Evolutionary conservation across 2,797 vertebrate species (phyloP), one percentile per base, ranked within the genome.

Genomic region (Xenentodon cancila): DNA sequence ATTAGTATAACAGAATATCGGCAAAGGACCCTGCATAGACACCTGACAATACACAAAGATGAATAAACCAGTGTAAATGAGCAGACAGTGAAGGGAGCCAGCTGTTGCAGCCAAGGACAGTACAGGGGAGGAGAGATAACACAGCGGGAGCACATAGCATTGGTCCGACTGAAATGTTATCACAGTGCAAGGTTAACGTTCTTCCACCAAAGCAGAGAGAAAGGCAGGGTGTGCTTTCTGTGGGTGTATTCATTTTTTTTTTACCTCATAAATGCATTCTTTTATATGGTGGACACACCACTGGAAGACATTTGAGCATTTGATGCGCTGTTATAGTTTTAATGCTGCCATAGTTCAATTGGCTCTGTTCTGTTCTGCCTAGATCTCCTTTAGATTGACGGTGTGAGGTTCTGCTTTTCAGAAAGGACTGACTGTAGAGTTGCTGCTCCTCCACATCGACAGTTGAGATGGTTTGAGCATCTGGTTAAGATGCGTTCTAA

Each of bases 31-130:
- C 61, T 2, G 0, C 21, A 52, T 1, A 53, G 20, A 43, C 17
- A 45, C 15, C 44, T 46, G 4, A 37, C 21, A 32, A 46, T 18
- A 20, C 44, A 45, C 62, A 48, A 8, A 43, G 27, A 45, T 20
- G 5, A 22, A 49, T 46, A 19, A 51, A 57, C 11, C 40, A 43
- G 34, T 46, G 59, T 45, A 50, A 32, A n/a, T 57, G 66, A 53
- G 27, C 53, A 65, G 63, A 67, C 60, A n/a, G 60, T 87, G 87
- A 91, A 47, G 64, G 22, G 57, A 56, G 69, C 70, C 87, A 88
- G 84, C 89, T 90, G 89, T 70, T 25, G 73, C 60, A 54, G 64
- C 66, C 71, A 89, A 76, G 77, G 68, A 80, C 73, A 59, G 69
- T 55, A 52, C 54, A 72, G 53, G 80, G 88, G 87, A 82, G 87